phyloP scores from a whole-genome alignment of 2,888 invertebrate species.

The Poecilobothrus nobilitatus region DNA sequence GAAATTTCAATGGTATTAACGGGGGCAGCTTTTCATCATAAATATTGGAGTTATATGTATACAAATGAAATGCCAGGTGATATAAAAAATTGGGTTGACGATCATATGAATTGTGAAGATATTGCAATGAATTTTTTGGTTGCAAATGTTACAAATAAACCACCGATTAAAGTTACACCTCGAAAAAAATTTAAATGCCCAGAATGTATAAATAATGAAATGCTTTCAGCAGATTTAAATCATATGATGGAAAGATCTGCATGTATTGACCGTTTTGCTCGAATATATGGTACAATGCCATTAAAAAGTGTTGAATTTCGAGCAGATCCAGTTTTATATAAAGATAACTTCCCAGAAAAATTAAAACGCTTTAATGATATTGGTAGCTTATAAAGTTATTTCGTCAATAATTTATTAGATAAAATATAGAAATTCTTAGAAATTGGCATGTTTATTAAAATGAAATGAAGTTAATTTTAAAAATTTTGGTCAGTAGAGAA shows the following conservation, averaged over 20 bases:
- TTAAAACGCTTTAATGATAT: conserved; percentile 82
- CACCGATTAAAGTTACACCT: conserved; percentile 90
- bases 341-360: conserved; percentile 74
- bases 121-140: conserved; percentile 97
- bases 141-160: conserved; percentile 84
- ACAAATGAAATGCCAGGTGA: conserved; percentile 78
- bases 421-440: too few relatives aligned
- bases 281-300: conserved; percentile 80
- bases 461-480: too few relatives aligned
- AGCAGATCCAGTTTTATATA: conserved; percentile 89
- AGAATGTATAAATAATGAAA: conserved; percentile 86
- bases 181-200: conserved; percentile 96
- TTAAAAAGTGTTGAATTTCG: conserved; percentile 82
- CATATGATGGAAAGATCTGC: conserved; percentile 90
- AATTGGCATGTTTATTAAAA: not conserved
- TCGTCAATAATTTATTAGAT: too few relatives aligned
- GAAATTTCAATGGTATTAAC: conserved; percentile 93
- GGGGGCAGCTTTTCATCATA: conserved; percentile 94
- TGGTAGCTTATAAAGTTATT: conserved; percentile 64
- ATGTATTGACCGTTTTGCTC: conserved; percentile 73
- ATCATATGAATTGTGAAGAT: conserved; percentile 95
- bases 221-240: conserved; percentile 83
- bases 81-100: conserved; percentile 84
- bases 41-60: conserved; percentile 92
- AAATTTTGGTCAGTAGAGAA: not conserved